Evolutionary conservation across 1,140 invertebrate species (phyloP).

Genomic region (Arctopsyche grandis): DNA sequence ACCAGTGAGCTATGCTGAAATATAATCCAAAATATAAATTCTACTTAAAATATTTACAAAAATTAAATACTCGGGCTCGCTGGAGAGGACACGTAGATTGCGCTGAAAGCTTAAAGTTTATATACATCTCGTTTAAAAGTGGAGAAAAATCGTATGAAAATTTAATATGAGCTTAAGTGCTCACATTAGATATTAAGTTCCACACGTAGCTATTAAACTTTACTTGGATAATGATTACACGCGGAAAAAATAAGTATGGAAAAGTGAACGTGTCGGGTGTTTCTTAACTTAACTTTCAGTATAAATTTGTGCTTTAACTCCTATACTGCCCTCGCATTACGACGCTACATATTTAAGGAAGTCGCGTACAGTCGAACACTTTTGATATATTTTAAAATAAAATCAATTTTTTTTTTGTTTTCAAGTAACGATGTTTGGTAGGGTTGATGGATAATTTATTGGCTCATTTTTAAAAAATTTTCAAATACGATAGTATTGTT

Average conservation of each 20-base stretch:
- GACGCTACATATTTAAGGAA: slow-evolving; percentile 39
- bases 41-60: too few relatives aligned
- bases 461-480: too few relatives aligned
- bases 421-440: too few relatives aligned
- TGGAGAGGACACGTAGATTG: too few relatives aligned
- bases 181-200: slow-evolving; percentile 12
- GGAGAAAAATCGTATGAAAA: slow-evolving; percentile 16
- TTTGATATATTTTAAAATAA: background rate
- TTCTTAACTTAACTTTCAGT: slow-evolving; percentile 50
- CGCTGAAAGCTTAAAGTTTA: too few relatives aligned
- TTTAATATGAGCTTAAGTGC: slow-evolving; percentile 19
- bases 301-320: slow-evolving; percentile 47
- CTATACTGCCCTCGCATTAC: slow-evolving; percentile 22
- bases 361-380: slow-evolving; percentile 28
- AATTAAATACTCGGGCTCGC: too few relatives aligned
- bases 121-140: background rate
- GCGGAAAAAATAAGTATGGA: background rate
- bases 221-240: background rate
- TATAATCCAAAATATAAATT: too few relatives aligned
- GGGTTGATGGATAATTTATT: too few relatives aligned
- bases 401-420: background rate
- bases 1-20: too few relatives aligned
- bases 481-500: too few relatives aligned
- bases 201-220: slow-evolving; percentile 24
- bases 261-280: slow-evolving; percentile 20